Evolutionary conservation across 2,797 vertebrate genomes (phyloP).

Genomic region (Micrastur ruficollis): DNA sequence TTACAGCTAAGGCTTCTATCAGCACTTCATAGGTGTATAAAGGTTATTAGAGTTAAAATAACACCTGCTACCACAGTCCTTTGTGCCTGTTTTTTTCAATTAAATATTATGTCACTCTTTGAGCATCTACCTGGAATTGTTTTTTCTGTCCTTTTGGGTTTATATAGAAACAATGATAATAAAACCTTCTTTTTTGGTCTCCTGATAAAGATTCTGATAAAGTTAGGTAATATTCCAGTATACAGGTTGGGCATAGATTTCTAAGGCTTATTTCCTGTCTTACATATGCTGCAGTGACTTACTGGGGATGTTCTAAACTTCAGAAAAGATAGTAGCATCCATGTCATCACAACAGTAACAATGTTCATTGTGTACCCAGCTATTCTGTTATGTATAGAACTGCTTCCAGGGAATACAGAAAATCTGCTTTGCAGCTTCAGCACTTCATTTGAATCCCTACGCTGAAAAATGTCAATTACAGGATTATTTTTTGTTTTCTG

Average conservation of each 20-base stretch:
- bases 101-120: background rate
- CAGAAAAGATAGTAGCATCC: background rate
- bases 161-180: background rate
- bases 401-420: background rate
- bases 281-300: background rate
- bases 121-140: background rate
- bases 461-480: background rate
- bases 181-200: background rate
- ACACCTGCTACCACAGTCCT: constrained; percentile 6
- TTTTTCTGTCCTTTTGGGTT: background rate
- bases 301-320: background rate
- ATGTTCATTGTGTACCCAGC: background rate
- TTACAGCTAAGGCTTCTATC: constrained; percentile 20
- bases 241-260: background rate
- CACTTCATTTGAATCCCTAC: background rate
- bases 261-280: background rate
- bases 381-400: background rate
- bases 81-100: constrained; percentile 1
- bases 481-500: background rate
- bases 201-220: background rate
- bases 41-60: constrained; percentile 50
- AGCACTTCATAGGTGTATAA: constrained; percentile 36
- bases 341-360: background rate
- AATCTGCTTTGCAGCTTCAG: background rate
- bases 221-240: background rate